Evolutionary conservation across 2,797 vertebrate genomes (phyloP), one percentile per base, ranked within the genome.

Genomic region (Phrynocephalus guinanensis): DNA sequence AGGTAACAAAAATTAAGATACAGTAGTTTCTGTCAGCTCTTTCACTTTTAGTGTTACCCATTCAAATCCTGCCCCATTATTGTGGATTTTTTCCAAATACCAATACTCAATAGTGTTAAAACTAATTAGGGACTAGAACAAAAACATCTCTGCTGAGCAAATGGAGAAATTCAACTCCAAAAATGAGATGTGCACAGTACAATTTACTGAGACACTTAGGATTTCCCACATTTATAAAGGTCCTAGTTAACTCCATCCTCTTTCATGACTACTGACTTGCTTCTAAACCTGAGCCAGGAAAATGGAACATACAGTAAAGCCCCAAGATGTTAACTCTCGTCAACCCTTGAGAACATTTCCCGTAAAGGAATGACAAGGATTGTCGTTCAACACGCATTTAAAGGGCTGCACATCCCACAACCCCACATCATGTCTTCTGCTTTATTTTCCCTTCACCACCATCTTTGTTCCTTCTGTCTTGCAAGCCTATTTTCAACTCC

Each of bases 401-500:
- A 24, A 48, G 20, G 5, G 9, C 15, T 22, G 7, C 73, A 24
- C 22, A 24, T 48, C 33, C 38, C 30, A 30, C 18, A 33, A 67
- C 24, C 79, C 20, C 60, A 30, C 3, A 1, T 28, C 24, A 52
- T 44, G 24, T 15, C 9, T 71, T 85, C 24, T 52, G 20, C 18
- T 73, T 88, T 48, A 52, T 22, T 66, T 48, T 28, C 26, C 60
- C 38, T 20, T 26, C 3, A 44, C 48, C 4, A 50, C 15, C 30
- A 22, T n/a, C 56, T 75, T 67, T 52, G 1, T 20, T 24, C 18
- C 73, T 68, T 76, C 22, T 75, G 44, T 22, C 50, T 80, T 75
- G n/a, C 16, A 88, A 80, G 16, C 70, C 72, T 68, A 52, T 28
- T 81, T 81, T 80, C 52, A 79, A 63, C 66, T 44, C 68, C 33